Evolutionary conservation across 2,113 vertebrate genomes (phyloP), one percentile per base, ranked within the genome.

Genomic region (Origma solitaria): DNA sequence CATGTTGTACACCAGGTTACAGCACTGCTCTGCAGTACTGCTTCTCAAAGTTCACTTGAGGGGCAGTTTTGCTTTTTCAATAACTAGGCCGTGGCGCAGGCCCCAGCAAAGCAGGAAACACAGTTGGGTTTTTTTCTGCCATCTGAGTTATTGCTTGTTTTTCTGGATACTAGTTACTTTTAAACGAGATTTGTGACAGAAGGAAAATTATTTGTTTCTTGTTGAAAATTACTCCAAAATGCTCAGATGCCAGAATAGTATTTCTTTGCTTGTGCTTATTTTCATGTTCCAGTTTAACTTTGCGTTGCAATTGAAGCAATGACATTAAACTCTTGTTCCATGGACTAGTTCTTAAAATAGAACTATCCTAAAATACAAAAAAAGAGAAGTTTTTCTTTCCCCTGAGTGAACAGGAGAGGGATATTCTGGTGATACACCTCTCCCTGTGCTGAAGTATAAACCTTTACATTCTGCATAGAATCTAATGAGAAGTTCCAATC

Each of bases 321-420:
- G 50, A 78, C 35, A 33, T 78, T 96, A 82, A 86, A 86, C 57
- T 81, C 40, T 82, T 88, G 68, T 53, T 95, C 33, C 71, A 92
- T 72, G 92, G 89, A 95, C 62, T 85, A 90, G 75, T 91, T 95
- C 65, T 95, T 94, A 95, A 95, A 91, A 91, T 82, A 97, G 86
- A 53, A 79, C 37, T 92, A 94, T 61, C 87, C 84, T 94, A 89
- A 94, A 85, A 79, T 56, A 83, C 27, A 82, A 85, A 92, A 78
- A 68, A 80, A 70, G 3, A 78, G 4, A 56, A 71, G 22, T 44
- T 91, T 92, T 88, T 51, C 42, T 92, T 92, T 83, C 77, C 70
- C 58, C 76, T 82, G 71, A 82, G 61, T 92, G 78, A 85, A 45
- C 53, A 73, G 61, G 37, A 76, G 78, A 94, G 45, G 49, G 58